A percentile compares a stretch with the other conserved stretches of the same genome.
These are phyloP conservation scores for Poecilia latipinna DNA, from an alignment of 2,113 vertebrate genomes.

Conservation along the genomic window DNA sequence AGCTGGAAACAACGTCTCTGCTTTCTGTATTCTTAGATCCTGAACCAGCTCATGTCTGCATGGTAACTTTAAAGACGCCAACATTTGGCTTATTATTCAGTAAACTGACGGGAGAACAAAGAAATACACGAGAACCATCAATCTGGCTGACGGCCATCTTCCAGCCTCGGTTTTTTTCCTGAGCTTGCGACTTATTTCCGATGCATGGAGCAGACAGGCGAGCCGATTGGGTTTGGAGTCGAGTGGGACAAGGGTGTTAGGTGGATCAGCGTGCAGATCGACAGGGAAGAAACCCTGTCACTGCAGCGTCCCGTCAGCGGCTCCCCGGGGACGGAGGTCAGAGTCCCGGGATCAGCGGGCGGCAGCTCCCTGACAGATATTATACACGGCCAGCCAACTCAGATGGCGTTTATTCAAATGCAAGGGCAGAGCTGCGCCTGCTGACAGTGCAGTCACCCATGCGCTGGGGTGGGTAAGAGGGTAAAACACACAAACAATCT, in stretches of 20 bases:
- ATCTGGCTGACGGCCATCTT: slow-evolving; percentile 54
- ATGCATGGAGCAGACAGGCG: slow-evolving; percentile 44
- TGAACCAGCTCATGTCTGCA: slow-evolving; percentile 28
- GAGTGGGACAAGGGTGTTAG: slow-evolving; percentile 43
- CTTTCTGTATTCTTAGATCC: slow-evolving; percentile 24
- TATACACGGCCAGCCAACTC: slow-evolving; percentile 66
- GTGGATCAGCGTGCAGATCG: slow-evolving; percentile 50
- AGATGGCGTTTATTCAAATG: slow-evolving; percentile 79
- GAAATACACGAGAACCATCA: slow-evolving; percentile 55
- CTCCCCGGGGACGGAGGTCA: slow-evolving; percentile 67
- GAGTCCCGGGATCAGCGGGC: slow-evolving; percentile 54
- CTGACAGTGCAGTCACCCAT: slow-evolving; percentile 74
- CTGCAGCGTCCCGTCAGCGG: slow-evolving; percentile 40
- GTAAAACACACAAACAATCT: slow-evolving; percentile 17
- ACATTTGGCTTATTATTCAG: slow-evolving; percentile 59
- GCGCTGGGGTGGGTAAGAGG: slow-evolving; percentile 37
- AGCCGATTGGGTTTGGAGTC: slow-evolving; percentile 20
- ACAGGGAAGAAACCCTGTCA: slow-evolving; percentile 74
- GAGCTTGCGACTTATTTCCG: slow-evolving; percentile 52
- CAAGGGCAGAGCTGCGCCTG: slow-evolving; percentile 57
- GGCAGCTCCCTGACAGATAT: slow-evolving; percentile 75
- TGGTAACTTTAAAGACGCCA: slow-evolving; percentile 35
- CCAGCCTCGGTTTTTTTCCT: slow-evolving; percentile 45
- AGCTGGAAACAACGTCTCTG: neutral
- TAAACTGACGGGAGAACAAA: slow-evolving; percentile 53